A percentile compares a stretch with the other conserved stretches of the same genome.
Evolutionary conservation across 2,797 vertebrate genomes (phyloP).

Genomic region (Smutsia temminckii): DNA sequence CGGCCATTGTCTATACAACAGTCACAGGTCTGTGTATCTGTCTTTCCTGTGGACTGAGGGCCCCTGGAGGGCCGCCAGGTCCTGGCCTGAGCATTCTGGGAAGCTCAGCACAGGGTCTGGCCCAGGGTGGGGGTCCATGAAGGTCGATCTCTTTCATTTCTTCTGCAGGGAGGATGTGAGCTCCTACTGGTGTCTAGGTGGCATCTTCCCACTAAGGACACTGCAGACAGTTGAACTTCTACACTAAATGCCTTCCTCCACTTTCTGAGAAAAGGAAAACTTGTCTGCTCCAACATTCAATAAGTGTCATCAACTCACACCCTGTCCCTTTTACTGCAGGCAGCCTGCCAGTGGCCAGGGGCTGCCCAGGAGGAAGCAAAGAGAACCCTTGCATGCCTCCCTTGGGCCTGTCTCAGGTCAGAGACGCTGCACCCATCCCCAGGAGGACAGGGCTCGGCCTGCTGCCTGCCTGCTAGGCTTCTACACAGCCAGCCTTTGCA

Average conservation of each 20-base stretch:
- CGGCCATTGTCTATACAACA: not conserved
- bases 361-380: not conserved
- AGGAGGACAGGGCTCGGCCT: not conserved
- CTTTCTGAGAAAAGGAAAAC: not conserved
- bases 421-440: not conserved
- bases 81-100: not conserved
- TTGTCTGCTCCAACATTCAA: not conserved
- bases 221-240: not conserved
- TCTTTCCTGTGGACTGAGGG: not conserved
- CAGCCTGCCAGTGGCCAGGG: not conserved
- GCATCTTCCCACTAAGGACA: not conserved
- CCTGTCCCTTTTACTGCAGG: not conserved
- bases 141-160: not conserved
- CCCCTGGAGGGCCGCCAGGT: not conserved
- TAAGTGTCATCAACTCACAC: not conserved
- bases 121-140: not conserved
- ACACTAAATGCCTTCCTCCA: not conserved
- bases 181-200: accelerated
- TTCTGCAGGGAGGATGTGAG: not conserved
- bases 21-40: not conserved
- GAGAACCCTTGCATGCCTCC: not conserved
- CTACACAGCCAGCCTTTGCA: conserved; percentile 64
- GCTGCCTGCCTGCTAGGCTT: not conserved
- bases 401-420: accelerated
- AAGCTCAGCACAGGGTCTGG: not conserved